Base-by-base conservation (phyloP, 2,888 invertebrate species). In the Papilio gigon region DNA sequence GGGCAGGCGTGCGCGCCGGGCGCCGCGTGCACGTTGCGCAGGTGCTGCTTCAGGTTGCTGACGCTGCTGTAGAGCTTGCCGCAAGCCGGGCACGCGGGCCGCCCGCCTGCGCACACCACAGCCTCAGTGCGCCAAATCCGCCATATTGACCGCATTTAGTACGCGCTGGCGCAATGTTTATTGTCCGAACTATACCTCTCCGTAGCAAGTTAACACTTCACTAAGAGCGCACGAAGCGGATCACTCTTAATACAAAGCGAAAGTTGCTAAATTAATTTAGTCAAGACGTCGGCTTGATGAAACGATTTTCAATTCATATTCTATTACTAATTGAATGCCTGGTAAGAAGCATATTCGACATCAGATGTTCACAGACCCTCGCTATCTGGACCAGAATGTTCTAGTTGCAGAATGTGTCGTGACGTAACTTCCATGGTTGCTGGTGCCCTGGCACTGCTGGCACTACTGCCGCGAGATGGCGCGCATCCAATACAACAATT, bases 41-140 rank as follows among this genome's bases (percentile, higher is more conserved):
- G 93, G 90, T 95, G 94, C 84, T 95, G 95, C 88, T 94, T 94
- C 76, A 94, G 92, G 88, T 94, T 94, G 84, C 94, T 94, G 85
- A 93, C 94, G 91, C 94, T 94, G 87, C 94, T 94, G 89, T 94
- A 94, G 76, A 92, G 93, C 87, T 94, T 94, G 80, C 94, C 94
- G 89, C 94, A 94, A 85, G 93, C 93, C 76, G 94, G 94, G 84
- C 94, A 94, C 84, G 94, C 93, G 78, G 94, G 94, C 87, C 93
- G 82, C 83, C 77, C 77, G 80, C 79, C 76, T 78, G 76, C 84
- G 90, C 90, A 82, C 86, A 87, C 85, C 83, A 81, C 80, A 84
- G 42, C 67, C 42, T 67, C 61, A 61, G 67, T 67, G 67, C 66
- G 22, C 47, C 66, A 27, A 35, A 30, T 37, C 42, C 59, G 12